Conservation (phyloP, 92 coral and sea anemone genomes). For the Phymanthus crucifer region DNA sequence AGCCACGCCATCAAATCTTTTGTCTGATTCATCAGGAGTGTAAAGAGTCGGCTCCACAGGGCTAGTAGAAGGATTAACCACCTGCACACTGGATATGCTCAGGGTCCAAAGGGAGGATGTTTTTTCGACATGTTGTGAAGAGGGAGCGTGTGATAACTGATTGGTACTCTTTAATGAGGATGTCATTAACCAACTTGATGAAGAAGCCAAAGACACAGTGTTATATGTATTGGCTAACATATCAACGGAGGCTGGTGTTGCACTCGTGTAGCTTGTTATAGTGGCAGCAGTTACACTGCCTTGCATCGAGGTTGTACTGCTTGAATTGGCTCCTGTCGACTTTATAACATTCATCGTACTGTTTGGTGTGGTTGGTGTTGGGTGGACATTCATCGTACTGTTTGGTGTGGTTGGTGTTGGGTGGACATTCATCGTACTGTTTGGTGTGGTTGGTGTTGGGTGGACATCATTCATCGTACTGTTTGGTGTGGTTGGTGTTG, state of each 20-base stretch:
- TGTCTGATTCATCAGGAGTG: not conserved
- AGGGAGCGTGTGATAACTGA: not conserved
- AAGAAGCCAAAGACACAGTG: not conserved
- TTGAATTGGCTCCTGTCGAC: not conserved
- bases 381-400: not conserved
- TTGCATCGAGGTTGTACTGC: too few relatives aligned
- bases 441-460: not conserved
- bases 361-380: not conserved
- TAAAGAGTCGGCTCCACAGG: not conserved
- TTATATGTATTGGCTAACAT: not conserved
- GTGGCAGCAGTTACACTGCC: too few relatives aligned
- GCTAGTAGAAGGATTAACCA: not conserved
- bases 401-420: not conserved
- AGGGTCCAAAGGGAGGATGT: not conserved
- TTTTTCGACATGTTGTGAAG: not conserved
- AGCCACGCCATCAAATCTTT: conserved; percentile 12
- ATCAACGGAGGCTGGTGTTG: too few relatives aligned
- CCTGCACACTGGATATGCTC: not conserved
- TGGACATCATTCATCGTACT: not conserved
- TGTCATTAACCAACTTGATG: not conserved
- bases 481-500: not conserved
- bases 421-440: not conserved
- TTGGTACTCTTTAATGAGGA: not conserved
- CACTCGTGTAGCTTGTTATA: too few relatives aligned
- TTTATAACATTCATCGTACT: not conserved